Evolutionary conservation across 2,888 invertebrate species (phyloP).

Genomic region (Pemphredon lugubris): DNA sequence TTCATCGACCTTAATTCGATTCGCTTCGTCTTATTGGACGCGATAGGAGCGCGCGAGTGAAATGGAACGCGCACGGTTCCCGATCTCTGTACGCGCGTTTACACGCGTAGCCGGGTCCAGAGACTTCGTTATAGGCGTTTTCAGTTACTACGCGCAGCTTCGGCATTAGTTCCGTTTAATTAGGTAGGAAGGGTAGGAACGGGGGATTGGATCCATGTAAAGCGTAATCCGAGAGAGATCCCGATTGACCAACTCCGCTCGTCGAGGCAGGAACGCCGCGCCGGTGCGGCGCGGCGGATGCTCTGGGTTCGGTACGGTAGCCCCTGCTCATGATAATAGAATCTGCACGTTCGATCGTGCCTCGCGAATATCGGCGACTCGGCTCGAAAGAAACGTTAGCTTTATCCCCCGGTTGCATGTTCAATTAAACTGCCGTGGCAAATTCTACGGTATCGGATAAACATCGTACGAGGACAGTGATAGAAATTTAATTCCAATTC

Average conservation of each 20-base stretch:
- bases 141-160: slow-evolving; percentile 58
- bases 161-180: slow-evolving; percentile 72
- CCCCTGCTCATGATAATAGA: slow-evolving; percentile 67
- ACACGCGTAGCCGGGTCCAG: neutral
- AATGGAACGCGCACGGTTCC: too few relatives aligned
- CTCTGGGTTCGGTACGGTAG: slow-evolving; percentile 19
- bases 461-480: slow-evolving; percentile 23
- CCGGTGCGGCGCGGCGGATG: too few relatives aligned
- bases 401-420: slow-evolving; percentile 32
- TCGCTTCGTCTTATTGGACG: too few relatives aligned
- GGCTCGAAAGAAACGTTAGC: slow-evolving; percentile 29
- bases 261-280: slow-evolving; percentile 43
- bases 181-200: slow-evolving; percentile 63
- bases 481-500: slow-evolving; percentile 28
- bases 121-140: slow-evolving; percentile 54
- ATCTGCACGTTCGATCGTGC: slow-evolving; percentile 67
- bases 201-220: slow-evolving; percentile 67
- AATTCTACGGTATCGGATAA: slow-evolving; percentile 27
- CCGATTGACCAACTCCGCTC: slow-evolving; percentile 65
- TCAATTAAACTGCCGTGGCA: slow-evolving; percentile 35
- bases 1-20: too few relatives aligned
- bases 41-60: too few relatives aligned
- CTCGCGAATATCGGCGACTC: slow-evolving; percentile 41
- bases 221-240: slow-evolving; percentile 69
- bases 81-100: too few relatives aligned